A percentile compares a stretch with the other conserved stretches of the same genome.
Conservation (phyloP, 1,140 invertebrate species). For the Lasioglossum albipes region DNA sequence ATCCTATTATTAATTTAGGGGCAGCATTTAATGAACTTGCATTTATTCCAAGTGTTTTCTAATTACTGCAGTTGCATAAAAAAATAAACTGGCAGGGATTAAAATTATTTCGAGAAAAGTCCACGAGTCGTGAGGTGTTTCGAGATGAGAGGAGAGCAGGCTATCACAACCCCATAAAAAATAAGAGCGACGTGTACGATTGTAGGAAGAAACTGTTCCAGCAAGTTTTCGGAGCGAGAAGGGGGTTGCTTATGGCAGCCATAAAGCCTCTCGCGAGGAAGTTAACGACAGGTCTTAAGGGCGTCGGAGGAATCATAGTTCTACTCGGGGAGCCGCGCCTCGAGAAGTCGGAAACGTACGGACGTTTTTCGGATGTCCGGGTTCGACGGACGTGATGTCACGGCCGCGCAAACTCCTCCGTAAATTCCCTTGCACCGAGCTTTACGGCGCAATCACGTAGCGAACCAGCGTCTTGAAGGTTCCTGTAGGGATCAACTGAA, state of each 20-base stretch:
- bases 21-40: no score
- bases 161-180: not conserved
- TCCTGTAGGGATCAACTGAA: not conserved
- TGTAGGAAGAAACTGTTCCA: not conserved
- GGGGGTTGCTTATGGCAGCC: not conserved
- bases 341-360: not conserved
- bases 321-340: not conserved
- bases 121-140: no score
- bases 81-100: no score
- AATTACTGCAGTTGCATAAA: no score
- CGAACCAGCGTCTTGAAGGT: not conserved
- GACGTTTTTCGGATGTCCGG: not conserved
- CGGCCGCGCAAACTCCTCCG: slow-evolving; percentile 33
- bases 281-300: not conserved
- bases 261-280: not conserved
- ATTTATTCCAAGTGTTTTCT: no score
- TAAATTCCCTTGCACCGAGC: slow-evolving; percentile 36
- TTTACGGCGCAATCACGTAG: slow-evolving; percentile 46
- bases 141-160: no score
- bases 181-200: not conserved
- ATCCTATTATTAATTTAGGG: no score
- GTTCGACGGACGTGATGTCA: slow-evolving; percentile 44
- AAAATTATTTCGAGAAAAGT: no score
- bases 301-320: not conserved
- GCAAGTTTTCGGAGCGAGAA: not conserved